Percentiles rank a stretch among this genome's conserved stretches.
Evolutionary conservation across 1,140 invertebrate genomes (phyloP).

Genomic region (Macrobrachium rosenbergii): DNA sequence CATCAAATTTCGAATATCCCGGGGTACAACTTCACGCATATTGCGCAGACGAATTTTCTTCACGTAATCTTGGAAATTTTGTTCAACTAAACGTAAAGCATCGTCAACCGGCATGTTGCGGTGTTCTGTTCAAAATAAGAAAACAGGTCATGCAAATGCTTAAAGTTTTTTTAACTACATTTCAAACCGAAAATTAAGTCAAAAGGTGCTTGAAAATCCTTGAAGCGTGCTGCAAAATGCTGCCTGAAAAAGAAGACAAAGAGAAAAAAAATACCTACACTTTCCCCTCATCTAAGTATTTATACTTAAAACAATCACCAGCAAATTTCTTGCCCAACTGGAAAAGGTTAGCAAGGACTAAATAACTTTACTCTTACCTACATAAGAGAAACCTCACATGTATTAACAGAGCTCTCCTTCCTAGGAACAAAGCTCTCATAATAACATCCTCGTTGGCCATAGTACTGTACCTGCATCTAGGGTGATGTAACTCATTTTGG

Average conservation of each 20-base stretch:
- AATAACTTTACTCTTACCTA: too few relatives aligned
- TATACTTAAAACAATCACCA: neutral
- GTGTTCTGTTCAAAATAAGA: conserved; percentile 78
- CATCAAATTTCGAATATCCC: conserved; percentile 66
- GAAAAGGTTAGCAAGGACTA: too few relatives aligned
- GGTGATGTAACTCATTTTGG: too few relatives aligned
- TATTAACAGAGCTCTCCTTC: too few relatives aligned
- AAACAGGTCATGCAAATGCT: conserved; percentile 53
- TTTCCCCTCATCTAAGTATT: too few relatives aligned
- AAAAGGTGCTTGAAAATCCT: neutral
- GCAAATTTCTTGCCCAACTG: too few relatives aligned
- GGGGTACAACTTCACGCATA: conserved; percentile 65
- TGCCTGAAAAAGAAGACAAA: conserved; percentile 21
- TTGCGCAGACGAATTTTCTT: conserved; percentile 64
- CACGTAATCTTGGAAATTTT: conserved; percentile 86
- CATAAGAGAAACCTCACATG: too few relatives aligned
- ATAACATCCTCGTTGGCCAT: too few relatives aligned
- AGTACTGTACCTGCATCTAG: too few relatives aligned
- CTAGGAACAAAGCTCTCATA: too few relatives aligned
- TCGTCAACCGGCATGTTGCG: conserved; percentile 95
- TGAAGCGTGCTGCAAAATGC: neutral
- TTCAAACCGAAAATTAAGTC: conserved; percentile 17
- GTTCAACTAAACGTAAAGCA: conserved; percentile 82
- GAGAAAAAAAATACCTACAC: neutral
- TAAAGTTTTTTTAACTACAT: conserved; percentile 23